Percentiles rank a stretch among this genome's conserved stretches.
Evolutionary conservation across 2,797 vertebrate species (phyloP).

Genomic region (Mormyrops boulengeri): DNA sequence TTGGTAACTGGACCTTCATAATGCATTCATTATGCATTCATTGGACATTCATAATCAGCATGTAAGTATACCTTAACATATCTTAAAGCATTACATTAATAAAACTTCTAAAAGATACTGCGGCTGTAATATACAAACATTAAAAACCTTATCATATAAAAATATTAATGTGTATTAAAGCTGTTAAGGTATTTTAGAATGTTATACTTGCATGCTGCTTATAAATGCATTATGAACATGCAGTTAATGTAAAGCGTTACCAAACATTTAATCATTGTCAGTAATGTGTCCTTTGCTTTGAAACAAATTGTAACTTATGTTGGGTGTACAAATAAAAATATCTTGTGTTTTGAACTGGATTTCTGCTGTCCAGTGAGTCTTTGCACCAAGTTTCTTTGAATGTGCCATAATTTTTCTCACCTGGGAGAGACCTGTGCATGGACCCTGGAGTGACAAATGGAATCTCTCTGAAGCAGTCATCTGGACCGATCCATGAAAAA

Average conservation of each 20-base stretch:
- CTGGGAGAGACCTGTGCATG: too few species aligned
- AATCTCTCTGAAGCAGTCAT: too few species aligned
- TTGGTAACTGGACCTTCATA: background rate
- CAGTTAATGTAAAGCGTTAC: too few species aligned
- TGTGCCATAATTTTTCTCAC: too few species aligned
- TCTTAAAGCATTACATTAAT: background rate
- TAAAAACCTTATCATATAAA: background rate
- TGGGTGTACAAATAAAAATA: too few species aligned
- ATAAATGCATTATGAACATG: background rate
- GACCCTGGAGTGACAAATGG: too few species aligned
- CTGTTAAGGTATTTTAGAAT: background rate
- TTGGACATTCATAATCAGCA: background rate
- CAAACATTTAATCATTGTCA: too few species aligned
- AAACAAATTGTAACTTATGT: too few species aligned
- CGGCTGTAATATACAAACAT: background rate
- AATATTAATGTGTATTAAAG: background rate
- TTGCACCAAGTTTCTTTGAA: too few species aligned
- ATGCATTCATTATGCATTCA: background rate
- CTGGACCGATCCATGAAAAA: background rate
- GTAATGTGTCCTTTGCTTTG: too few species aligned
- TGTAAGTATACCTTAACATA: background rate
- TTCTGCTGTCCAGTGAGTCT: too few species aligned
- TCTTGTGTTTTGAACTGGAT: too few species aligned
- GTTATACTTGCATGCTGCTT: background rate
- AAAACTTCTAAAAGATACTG: background rate